phyloP scores from a whole-genome alignment of 1,140 invertebrate genomes.

The Trichomalopsis sarcophagae region DNA sequence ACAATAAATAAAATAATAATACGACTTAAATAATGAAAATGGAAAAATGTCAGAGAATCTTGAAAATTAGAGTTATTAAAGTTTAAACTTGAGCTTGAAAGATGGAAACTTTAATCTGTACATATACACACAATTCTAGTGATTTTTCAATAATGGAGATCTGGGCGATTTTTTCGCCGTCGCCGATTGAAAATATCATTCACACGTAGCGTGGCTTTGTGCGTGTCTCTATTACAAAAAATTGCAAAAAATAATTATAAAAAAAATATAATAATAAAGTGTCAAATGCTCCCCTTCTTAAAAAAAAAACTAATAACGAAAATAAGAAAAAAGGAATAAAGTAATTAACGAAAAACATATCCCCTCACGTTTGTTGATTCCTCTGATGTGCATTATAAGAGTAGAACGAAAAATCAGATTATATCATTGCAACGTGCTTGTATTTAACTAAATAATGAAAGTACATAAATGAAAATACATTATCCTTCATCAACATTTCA shows the following conservation, averaged over 20 bases:
- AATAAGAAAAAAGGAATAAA: slow-evolving; percentile 7
- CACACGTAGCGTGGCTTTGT: slow-evolving; percentile 38
- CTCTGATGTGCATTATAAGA: slow-evolving; percentile 46
- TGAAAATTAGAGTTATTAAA: slow-evolving; percentile 17
- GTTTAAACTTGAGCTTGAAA: slow-evolving; percentile 45
- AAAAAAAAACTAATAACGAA: not conserved
- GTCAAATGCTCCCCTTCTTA: slow-evolving; percentile 29
- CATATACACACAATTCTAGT: slow-evolving; percentile 10
- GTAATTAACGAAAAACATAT: slow-evolving; percentile 35
- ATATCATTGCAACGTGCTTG: slow-evolving; percentile 39
- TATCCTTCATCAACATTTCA: slow-evolving; percentile 28
- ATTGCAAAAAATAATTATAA: slow-evolving; percentile 14
- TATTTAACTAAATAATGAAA: slow-evolving; percentile 38
- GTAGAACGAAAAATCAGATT: slow-evolving; percentile 14
- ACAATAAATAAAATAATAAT: slow-evolving; percentile 16
- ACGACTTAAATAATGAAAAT: not conserved
- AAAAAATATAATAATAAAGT: slow-evolving; percentile 40
- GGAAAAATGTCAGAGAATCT: slow-evolving; percentile 30
- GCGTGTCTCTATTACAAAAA: slow-evolving; percentile 21
- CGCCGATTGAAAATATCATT: slow-evolving; percentile 33
- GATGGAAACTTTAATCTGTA: slow-evolving; percentile 34
- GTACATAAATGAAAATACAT: slow-evolving; percentile 28
- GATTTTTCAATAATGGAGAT: slow-evolving; percentile 26
- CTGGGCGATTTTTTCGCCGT: not conserved
- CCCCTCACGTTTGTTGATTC: slow-evolving; percentile 38